These are phyloP conservation scores for Antheraea assamensis DNA, from an alignment of 2,888 invertebrate species.

Conservation along the genomic window DNA sequence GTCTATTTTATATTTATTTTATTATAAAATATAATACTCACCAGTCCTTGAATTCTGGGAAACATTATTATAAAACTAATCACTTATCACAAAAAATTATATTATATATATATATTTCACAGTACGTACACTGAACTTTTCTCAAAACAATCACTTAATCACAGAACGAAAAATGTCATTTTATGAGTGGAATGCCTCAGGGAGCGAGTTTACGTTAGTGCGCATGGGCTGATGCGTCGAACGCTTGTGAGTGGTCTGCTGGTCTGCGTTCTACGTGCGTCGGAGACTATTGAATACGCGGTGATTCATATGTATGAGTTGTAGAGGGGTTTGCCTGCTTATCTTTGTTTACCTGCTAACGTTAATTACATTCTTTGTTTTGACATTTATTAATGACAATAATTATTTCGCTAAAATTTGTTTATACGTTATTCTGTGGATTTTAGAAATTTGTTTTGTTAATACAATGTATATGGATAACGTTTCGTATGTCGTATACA, in stretches of 20 bases:
- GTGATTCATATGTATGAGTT: constrained; percentile 17
- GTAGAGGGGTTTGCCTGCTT: constrained; percentile 18
- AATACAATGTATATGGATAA: background rate
- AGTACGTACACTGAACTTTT: constrained; percentile 46
- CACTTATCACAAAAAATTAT: constrained; percentile 44
- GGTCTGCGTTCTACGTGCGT: constrained; percentile 21
- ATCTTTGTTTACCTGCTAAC: constrained; percentile 23
- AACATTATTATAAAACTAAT: constrained; percentile 53
- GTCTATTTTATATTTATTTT: background rate
- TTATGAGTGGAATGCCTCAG: constrained; percentile 43
- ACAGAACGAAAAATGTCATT: constrained; percentile 44
- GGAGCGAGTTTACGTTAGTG: constrained; percentile 44
- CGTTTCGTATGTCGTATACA: background rate
- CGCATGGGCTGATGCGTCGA: constrained; percentile 55
- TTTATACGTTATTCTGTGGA: background rate
- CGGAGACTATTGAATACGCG: constrained; percentile 22
- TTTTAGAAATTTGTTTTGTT: constrained; percentile 1
- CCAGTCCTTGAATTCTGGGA: constrained; percentile 78
- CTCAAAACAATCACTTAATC: constrained; percentile 48
- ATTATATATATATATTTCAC: constrained; percentile 34
- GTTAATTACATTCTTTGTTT: constrained; percentile 16
- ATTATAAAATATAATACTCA: constrained; percentile 54
- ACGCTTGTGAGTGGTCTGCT: constrained; percentile 44
- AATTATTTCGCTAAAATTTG: background rate
- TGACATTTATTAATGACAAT: constrained; percentile 10